Evolutionary conservation across 2,113 vertebrate genomes (phyloP).

Genomic region (Ictalurus furcatus): DNA sequence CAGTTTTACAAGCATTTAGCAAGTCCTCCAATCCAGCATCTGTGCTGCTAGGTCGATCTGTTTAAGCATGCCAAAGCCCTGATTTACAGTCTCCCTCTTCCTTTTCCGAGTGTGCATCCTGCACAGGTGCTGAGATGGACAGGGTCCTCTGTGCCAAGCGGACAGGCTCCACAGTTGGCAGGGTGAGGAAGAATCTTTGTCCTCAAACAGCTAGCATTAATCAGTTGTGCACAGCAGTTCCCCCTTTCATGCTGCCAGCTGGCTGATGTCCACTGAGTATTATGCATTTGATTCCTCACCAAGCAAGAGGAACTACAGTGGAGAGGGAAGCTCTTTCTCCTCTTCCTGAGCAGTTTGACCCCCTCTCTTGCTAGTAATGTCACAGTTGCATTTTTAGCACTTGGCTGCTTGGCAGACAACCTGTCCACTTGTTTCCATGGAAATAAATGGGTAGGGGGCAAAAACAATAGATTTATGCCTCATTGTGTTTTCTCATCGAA

Average conservation of each 20-base stretch:
- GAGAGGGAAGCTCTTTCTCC: constrained; percentile 68
- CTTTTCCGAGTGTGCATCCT: constrained; percentile 48
- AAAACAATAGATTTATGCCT: constrained; percentile 54
- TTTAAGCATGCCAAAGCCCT: constrained; percentile 43
- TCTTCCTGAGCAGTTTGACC: constrained; percentile 15
- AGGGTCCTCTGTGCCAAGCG: constrained; percentile 59
- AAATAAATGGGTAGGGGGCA: constrained; percentile 40
- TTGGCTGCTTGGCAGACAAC: constrained; percentile 27
- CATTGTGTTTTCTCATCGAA: constrained; percentile 36
- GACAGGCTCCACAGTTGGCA: constrained; percentile 61
- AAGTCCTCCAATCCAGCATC: constrained; percentile 28
- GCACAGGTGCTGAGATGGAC: constrained; percentile 66
- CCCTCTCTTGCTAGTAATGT: constrained; percentile 59
- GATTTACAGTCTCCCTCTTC: constrained; percentile 49
- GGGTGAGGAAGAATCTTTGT: constrained; percentile 58
- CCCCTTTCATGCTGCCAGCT: constrained; percentile 73
- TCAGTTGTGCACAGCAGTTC: constrained; percentile 71
- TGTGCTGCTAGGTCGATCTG: constrained; percentile 37
- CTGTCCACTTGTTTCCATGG: constrained; percentile 39
- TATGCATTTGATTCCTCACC: constrained; percentile 69
- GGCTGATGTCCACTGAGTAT: constrained; percentile 73
- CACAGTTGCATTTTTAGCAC: constrained; percentile 49
- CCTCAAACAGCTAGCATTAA: constrained; percentile 72
- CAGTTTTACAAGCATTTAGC: constrained; percentile 21
- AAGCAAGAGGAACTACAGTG: constrained; percentile 64